phyloP scores from a whole-genome alignment of 2,797 vertebrate species.

The Halcyon badia region DNA sequence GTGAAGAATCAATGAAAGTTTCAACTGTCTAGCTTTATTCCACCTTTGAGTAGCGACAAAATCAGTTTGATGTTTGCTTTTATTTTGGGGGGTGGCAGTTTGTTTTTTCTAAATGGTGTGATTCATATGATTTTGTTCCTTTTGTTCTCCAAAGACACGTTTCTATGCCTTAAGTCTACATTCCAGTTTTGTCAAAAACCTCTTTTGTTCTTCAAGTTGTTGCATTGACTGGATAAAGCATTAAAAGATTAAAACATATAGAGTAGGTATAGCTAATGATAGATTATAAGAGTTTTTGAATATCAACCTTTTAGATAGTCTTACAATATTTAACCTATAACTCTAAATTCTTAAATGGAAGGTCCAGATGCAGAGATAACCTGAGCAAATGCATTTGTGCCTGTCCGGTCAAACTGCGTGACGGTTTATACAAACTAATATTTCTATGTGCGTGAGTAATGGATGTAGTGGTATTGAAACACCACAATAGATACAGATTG shows the following conservation, averaged over 20 bases:
- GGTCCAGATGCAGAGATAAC: background rate
- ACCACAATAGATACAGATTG: background rate
- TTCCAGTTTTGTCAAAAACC: background rate
- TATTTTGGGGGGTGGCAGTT: accelerated
- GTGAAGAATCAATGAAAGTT: background rate
- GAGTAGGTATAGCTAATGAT: background rate
- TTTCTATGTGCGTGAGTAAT: accelerated
- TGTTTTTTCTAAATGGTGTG: background rate
- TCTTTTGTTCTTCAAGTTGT: background rate
- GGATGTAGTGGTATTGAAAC: background rate
- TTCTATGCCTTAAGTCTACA: background rate
- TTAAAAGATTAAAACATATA: background rate
- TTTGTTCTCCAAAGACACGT: background rate
- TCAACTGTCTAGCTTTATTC: background rate
- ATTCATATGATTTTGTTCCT: background rate
- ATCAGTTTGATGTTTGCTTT: background rate
- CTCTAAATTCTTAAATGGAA: background rate
- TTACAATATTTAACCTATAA: background rate
- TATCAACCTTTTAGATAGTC: background rate
- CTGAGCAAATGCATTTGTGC: background rate
- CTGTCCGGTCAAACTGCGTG: background rate
- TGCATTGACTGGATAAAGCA: background rate
- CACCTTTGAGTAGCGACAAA: background rate
- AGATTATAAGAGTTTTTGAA: background rate
- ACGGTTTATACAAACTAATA: background rate